These are phyloP conservation scores for Hypsibius dujardini DNA, from an alignment of 1,140 invertebrate genomes.

Conservation along the genomic window DNA sequence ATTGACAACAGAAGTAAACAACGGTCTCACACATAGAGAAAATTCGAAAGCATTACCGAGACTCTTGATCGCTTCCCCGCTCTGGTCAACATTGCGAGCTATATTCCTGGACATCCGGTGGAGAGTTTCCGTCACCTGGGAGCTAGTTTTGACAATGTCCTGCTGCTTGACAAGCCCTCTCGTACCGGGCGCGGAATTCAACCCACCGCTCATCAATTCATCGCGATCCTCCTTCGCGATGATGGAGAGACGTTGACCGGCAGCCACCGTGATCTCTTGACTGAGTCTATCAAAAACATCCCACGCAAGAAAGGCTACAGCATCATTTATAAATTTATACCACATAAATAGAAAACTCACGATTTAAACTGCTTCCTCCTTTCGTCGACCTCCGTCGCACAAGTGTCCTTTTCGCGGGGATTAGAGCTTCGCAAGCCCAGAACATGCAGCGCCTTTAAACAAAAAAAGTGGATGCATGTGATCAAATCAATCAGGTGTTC, in stretches of 20 bases:
- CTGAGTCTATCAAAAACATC: neutral
- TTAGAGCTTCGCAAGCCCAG: neutral
- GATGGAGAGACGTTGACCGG: neutral
- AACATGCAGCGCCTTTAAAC: neutral
- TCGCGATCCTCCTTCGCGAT: neutral
- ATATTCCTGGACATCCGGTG: conserved; percentile 61
- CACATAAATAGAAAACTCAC: neutral
- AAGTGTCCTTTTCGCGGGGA: neutral
- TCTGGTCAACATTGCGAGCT: conserved; percentile 63
- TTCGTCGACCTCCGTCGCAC: neutral
- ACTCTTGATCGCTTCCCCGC: conserved; percentile 61
- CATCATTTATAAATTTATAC: neutral
- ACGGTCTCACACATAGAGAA: conserved; percentile 17
- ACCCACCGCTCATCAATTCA: neutral
- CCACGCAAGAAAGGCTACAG: neutral
- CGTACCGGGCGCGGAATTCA: neutral
- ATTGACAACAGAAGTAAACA: no score
- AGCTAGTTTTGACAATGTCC: conserved; percentile 26
- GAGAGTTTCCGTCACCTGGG: conserved; percentile 60
- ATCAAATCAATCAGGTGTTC: neutral
- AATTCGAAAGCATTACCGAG: conserved; percentile 39
- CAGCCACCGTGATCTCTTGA: neutral
- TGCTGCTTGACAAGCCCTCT: conserved; percentile 18
- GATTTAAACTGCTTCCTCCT: conserved; percentile 13
- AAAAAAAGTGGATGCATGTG: neutral